These are phyloP conservation scores for Craniophora ligustri DNA, from an alignment of 2,888 invertebrate genomes.

Conservation along the genomic window DNA sequence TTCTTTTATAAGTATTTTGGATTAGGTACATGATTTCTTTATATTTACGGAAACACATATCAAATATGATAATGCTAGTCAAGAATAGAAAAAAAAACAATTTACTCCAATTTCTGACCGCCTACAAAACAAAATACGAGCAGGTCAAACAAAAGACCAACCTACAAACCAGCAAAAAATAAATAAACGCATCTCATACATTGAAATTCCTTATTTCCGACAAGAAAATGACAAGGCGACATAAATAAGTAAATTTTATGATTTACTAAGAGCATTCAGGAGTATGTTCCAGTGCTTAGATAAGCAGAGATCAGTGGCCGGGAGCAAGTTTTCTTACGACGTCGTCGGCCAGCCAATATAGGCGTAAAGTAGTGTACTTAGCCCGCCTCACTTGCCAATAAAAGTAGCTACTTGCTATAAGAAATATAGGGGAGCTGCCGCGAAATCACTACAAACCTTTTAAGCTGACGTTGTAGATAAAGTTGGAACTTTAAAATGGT, in stretches of 20 bases:
- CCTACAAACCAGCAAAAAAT: conserved; percentile 45
- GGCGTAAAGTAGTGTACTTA: conserved; percentile 65
- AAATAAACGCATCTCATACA: conserved; percentile 48
- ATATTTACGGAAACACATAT: conserved; percentile 30
- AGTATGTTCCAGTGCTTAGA: conserved; percentile 59
- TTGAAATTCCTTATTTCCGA: conserved; percentile 39
- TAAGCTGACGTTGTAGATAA: conserved; percentile 51
- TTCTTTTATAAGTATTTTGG: conserved; percentile 3
- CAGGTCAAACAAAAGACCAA: conserved; percentile 45
- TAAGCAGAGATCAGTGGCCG: conserved; percentile 58
- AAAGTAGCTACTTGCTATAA: conserved; percentile 58
- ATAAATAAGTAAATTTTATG: conserved; percentile 50
- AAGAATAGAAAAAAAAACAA: conserved; percentile 32
- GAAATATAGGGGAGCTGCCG: conserved; percentile 50
- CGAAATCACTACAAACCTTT: conserved; percentile 57
- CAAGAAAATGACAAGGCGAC: conserved; percentile 44
- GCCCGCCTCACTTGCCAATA: conserved; percentile 62
- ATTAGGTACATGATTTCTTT: conserved; percentile 39
- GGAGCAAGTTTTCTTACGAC: conserved; percentile 62
- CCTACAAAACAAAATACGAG: conserved; percentile 40
- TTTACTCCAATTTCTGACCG: conserved; percentile 16
- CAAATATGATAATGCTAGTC: conserved; percentile 29
- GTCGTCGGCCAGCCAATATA: conserved; percentile 56
- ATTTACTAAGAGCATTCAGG: conserved; percentile 42
- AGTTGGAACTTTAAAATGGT: conserved; percentile 40